Evolutionary conservation across 2,113 vertebrate species (phyloP).

Genomic region (Cygnus buccinator): DNA sequence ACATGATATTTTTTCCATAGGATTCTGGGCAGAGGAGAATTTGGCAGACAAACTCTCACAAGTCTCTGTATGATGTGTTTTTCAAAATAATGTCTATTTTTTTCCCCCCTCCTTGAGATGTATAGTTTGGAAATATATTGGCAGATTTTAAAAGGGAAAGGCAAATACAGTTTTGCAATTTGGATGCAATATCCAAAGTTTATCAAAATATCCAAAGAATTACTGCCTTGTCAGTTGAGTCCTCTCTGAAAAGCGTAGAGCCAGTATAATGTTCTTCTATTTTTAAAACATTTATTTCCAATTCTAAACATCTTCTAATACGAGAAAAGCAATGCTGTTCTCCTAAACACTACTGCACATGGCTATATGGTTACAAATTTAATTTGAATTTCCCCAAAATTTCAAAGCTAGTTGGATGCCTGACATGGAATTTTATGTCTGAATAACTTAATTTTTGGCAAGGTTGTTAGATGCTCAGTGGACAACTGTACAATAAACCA

Average conservation of each 20-base stretch:
- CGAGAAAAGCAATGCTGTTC: background rate
- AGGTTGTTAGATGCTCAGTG: accelerated
- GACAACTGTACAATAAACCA: background rate
- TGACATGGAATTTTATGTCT: background rate
- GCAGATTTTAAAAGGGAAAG: background rate
- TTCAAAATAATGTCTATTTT: background rate
- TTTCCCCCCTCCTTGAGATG: accelerated
- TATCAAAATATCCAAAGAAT: background rate
- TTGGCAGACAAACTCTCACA: background rate
- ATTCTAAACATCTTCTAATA: background rate
- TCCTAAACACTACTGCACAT: background rate
- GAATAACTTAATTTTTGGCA: background rate
- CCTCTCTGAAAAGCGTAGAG: background rate
- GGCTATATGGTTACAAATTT: background rate
- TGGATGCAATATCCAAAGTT: background rate
- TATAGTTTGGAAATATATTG: background rate
- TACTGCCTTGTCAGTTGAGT: background rate
- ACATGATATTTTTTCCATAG: background rate
- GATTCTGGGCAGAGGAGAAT: background rate
- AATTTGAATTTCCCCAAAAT: background rate
- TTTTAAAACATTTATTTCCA: background rate
- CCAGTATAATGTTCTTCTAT: background rate
- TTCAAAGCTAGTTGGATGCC: background rate
- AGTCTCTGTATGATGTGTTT: background rate
- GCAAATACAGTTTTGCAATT: background rate